These are phyloP conservation scores for Oryzias celebensis DNA, from an alignment of 2,113 vertebrate genomes.

Conservation along the genomic window DNA sequence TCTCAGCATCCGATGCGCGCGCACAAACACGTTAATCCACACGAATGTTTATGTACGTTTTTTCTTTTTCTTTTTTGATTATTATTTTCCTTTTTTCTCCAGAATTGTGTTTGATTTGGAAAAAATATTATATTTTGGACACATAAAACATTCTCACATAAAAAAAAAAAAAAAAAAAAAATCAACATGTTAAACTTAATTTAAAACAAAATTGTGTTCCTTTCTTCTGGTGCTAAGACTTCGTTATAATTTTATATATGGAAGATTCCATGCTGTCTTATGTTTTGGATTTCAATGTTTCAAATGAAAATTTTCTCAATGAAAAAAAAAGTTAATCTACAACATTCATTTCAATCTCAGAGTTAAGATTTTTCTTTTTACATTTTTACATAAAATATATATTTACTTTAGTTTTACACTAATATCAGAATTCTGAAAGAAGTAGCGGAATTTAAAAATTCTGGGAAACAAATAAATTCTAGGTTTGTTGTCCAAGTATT, in stretches of 20 bases:
- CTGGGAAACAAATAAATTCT: neutral
- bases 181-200: no score
- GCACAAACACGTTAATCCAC: no score
- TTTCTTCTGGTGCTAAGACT: no score
- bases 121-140: neutral
- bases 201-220: no score
- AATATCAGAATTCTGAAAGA: neutral
- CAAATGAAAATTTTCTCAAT: no score
- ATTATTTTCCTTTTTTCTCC: neutral
- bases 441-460: neutral
- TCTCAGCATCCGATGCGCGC: conserved; percentile 13
- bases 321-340: neutral
- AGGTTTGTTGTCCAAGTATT: no score
- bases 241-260: no score
- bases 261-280: no score
- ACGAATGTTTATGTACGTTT: neutral
- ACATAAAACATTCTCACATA: no score
- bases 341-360: neutral
- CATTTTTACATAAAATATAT: neutral
- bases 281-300: no score
- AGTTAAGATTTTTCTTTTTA: neutral
- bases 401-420: neutral
- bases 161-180: no score
- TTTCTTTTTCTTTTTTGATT: neutral
- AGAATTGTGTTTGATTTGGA: neutral